A percentile compares a stretch with the other conserved stretches of the same genome.
phyloP scores from a whole-genome alignment of 2,888 invertebrate genomes.

The Sialis fuliginosa region DNA sequence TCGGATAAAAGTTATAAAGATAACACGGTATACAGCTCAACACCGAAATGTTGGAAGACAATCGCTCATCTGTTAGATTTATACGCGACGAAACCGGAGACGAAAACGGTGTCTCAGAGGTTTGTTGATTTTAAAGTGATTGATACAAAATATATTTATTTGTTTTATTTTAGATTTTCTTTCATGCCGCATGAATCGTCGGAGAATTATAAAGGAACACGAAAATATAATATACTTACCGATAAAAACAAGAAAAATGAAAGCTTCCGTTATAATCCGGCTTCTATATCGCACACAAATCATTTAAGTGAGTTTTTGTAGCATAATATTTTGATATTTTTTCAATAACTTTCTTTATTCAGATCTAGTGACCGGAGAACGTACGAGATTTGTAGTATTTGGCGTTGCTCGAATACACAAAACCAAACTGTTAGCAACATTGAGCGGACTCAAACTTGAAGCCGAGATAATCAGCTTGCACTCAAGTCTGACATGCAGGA shows the following conservation, averaged over 20 bases:
- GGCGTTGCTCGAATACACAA: conserved; percentile 77
- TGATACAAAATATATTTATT: conserved; percentile 8
- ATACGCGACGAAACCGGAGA: conserved; percentile 88
- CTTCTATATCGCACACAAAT: conserved; percentile 15
- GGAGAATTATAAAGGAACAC: conserved; percentile 44
- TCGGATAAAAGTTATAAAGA: conserved; percentile 27
- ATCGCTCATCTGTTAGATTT: conserved; percentile 81
- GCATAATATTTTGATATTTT: neutral
- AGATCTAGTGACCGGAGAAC: conserved; percentile 33
- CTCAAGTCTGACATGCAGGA: conserved; percentile 81
- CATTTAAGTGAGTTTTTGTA: conserved; percentile 24
- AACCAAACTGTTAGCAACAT: conserved; percentile 69
- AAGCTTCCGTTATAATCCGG: conserved; percentile 12
- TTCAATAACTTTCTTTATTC: conserved; percentile 1
- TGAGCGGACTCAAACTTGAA: conserved; percentile 86
- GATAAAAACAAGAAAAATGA: conserved; percentile 16
- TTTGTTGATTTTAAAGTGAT: conserved; percentile 12
- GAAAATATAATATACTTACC: conserved; percentile 35
- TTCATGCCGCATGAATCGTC: conserved; percentile 44
- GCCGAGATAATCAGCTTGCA: conserved; percentile 85
- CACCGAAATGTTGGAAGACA: conserved; percentile 86
- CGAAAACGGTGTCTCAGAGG: conserved; percentile 75
- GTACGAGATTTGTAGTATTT: conserved; percentile 65
- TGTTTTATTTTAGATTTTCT: conserved; percentile 34
- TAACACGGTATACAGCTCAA: conserved; percentile 21